Conservation (phyloP, 2,888 invertebrate species). For the Phymatocera aterrima region DNA sequence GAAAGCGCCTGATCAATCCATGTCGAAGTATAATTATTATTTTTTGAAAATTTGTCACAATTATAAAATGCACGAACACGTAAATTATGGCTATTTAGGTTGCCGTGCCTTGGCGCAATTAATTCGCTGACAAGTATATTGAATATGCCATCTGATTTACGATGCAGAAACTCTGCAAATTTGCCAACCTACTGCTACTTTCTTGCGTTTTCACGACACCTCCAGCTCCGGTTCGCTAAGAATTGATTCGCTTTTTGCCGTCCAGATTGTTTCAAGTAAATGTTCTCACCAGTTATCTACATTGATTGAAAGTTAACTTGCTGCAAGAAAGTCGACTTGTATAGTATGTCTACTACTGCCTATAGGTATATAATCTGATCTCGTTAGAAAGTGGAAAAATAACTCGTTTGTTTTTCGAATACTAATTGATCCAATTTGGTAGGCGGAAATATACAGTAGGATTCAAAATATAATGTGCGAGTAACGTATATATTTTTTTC, state of each 20-base stretch:
- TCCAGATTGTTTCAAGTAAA: not conserved
- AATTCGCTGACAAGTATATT: not conserved
- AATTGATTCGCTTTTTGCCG: constrained; percentile 1
- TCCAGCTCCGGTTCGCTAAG: not conserved
- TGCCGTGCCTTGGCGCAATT: not conserved
- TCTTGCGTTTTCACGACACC: no score
- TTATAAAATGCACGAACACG: not conserved
- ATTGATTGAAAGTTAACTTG: constrained; percentile 39
- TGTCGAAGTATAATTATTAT: not conserved
- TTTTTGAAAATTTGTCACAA: not conserved
- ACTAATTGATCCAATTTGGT: not conserved
- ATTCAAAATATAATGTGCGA: not conserved
- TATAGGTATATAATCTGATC: constrained; percentile 1
- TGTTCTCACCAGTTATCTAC: not conserved
- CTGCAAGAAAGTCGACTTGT: constrained; percentile 22
- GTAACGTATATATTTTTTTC: not conserved
- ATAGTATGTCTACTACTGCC: no score
- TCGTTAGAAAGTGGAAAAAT: constrained; percentile 35
- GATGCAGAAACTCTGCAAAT: no score
- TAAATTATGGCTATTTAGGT: not conserved
- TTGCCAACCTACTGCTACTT: no score
- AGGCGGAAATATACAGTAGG: not conserved
- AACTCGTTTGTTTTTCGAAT: not conserved
- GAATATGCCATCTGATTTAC: no score
- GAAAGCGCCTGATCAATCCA: constrained; percentile 8